These are phyloP conservation scores for Venturia canescens DNA, from an alignment of 1,140 invertebrate genomes.

Conservation along the genomic window DNA sequence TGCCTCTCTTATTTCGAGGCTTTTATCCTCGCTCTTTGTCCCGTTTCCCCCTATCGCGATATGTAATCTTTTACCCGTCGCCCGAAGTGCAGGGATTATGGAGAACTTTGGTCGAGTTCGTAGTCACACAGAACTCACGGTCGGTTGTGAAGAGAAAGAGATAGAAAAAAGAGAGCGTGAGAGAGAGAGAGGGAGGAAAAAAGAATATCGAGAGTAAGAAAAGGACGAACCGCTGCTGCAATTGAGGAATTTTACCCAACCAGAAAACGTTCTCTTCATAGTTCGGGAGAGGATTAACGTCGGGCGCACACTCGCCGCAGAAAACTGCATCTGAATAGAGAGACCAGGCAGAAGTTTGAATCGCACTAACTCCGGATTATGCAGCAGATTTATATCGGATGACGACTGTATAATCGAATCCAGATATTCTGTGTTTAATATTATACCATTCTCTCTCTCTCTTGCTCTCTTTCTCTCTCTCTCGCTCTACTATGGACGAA, in stretches of 20 bases:
- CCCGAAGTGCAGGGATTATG: conserved; percentile 38
- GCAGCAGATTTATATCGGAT: conserved; percentile 37
- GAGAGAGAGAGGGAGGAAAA: conserved; percentile 3
- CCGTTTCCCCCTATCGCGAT: conserved; percentile 5
- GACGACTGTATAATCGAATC: conserved; percentile 38
- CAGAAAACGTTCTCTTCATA: conserved; percentile 10
- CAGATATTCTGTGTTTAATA: conserved; percentile 31
- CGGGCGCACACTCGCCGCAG: conserved; percentile 15
- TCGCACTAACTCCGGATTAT: conserved; percentile 37
- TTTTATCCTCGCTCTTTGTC: neutral
- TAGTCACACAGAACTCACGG: conserved; percentile 7
- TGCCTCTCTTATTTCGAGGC: neutral
- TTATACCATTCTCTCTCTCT: neutral
- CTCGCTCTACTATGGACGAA: neutral
- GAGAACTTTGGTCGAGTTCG: conserved; percentile 32
- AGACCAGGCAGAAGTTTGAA: conserved; percentile 30
- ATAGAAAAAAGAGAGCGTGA: neutral
- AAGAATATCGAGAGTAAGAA: neutral
- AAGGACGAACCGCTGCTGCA: neutral
- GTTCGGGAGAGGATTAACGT: conserved; percentile 29
- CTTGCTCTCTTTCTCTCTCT: neutral
- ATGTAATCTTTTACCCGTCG: conserved; percentile 38
- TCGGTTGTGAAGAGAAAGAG: neutral
- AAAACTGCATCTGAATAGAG: conserved; percentile 40
- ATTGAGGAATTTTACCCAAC: conserved; percentile 24